Evolutionary conservation across 2,888 invertebrate genomes (phyloP), one percentile per base, ranked within the genome.

Genomic region (Aproaerema taeniolella): DNA sequence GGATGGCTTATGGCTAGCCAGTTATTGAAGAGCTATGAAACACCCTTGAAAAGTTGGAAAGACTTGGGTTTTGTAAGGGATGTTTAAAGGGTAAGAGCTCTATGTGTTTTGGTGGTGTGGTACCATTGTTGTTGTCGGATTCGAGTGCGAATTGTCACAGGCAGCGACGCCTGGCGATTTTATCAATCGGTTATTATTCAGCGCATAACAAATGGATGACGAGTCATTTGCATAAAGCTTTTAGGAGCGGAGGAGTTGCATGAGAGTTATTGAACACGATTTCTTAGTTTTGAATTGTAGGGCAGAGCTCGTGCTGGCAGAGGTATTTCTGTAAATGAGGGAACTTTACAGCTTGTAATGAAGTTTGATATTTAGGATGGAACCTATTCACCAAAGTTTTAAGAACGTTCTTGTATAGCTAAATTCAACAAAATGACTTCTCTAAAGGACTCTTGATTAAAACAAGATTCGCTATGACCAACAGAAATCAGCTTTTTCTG

Each of bases 71-170:
- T n/a, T n/a, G n/a, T n/a, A n/a, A n/a, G n/a, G n/a, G n/a, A n/a
- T n/a, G n/a, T n/a, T n/a, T n/a, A 57, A 54, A 55, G 63, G 56
- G 62, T 51, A 46, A 50, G 41, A 50, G 67, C 38, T 55, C 74
- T 52, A 38, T 33, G 34, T 58, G 59, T 46, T 39, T 42, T 72
- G 79, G 80, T 61, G 55, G 55, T 57, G 47, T 49, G 45, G 46
- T 52, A 62, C 72, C 66, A 78, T 80, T 80, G 80, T 79, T 70
- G 65, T 67, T 67, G 66, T 74, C 63, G 67, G 70, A 74, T 77
- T 73, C 66, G 72, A 80, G 77, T 78, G 77, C 72, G 77, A 78
- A 79, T 80, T 79, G 80, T 81, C 80, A 79, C 73, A 76, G 73
- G 62, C 80, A 78, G 75, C 44, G 55, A 47, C 54, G 55, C 61